Evolutionary conservation across 2,888 invertebrate species (phyloP), one percentile per base, ranked within the genome.

Genomic region (Mimumesa dahlbomi): DNA sequence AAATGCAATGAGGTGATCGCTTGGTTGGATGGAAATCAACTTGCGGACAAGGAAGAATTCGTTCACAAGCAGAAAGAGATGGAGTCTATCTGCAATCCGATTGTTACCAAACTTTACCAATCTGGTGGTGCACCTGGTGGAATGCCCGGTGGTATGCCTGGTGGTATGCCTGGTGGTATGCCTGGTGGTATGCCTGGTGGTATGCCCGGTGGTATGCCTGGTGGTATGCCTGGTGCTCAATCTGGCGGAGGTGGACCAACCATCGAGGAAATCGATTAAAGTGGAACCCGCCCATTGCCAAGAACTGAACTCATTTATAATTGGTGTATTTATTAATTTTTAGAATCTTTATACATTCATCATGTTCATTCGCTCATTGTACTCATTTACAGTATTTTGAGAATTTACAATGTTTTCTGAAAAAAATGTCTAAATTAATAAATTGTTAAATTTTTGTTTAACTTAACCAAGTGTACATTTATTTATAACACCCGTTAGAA

Each of bases 181-280:
- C 58, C 71, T 3, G 92, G 91, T 79, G 88, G 90, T 89, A 87
- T 90, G 3, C 71, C 77, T 0, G 81, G 72, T 2, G 79, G 71
- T 7, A 52, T 71, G 49, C 64, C 73, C 79, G 87, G 90, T 68
- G 76, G 90, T 85, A 73, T 92, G 91, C 83, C 89, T 18, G 90
- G 89, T 31, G 86, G 85, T 46, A n/a, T n/a, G n/a, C n/a, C n/a
- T n/a, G 90, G 89, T 25, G 87, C 46, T 13, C 42, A 54, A 16
- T 59, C 42, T 2, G 63, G 68, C 22, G 65, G 50, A 31, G 77
- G 67, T 16, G 83, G 84, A 84, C 96, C 96, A 86, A 96, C 96
- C 90, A 96, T 96, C 89, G 96, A 96, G 91, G 96, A 96, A 92
- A 96, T 96, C 86, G 96, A 96, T 87, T 95, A 94, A 85, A 64